phyloP scores from a whole-genome alignment of 2,888 invertebrate species.

The Lydus trimaculatus region DNA sequence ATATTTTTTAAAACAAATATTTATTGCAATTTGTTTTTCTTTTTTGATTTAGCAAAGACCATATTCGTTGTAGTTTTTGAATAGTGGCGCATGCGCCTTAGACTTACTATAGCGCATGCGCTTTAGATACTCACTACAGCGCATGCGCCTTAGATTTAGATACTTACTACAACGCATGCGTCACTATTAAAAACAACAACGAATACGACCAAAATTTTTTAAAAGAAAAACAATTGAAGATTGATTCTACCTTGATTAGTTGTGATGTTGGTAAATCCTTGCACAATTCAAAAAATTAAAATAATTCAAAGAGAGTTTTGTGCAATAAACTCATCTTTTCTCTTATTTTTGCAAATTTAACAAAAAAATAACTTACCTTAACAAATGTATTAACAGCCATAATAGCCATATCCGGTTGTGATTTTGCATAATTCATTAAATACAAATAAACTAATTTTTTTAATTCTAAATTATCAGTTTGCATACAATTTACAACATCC shows the following conservation, averaged over 20 bases:
- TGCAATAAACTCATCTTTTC: slow-evolving; percentile 40
- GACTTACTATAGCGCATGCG: too few species aligned
- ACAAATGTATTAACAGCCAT: slow-evolving; percentile 99
- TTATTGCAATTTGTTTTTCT: not conserved
- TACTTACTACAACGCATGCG: too few species aligned
- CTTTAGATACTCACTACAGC: too few species aligned
- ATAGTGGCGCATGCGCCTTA: too few species aligned
- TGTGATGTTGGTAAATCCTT: slow-evolving; percentile 73
- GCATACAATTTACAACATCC: slow-evolving; percentile 99
- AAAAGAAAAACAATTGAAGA: slow-evolving; percentile 95
- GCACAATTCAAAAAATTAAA: slow-evolving; percentile 50
- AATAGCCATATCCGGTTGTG: slow-evolving; percentile 99
- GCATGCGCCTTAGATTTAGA: too few species aligned
- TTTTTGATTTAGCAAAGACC: too few species aligned
- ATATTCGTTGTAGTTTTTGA: too few species aligned
- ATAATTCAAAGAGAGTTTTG: slow-evolving; percentile 56
- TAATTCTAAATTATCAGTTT: slow-evolving; percentile 98
- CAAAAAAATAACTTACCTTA: slow-evolving; percentile 75
- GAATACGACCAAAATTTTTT: slow-evolving; percentile 64
- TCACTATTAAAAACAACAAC: not conserved
- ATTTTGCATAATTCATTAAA: slow-evolving; percentile 99
- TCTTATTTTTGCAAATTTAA: not conserved
- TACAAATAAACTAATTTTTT: slow-evolving; percentile 99
- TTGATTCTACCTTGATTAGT: slow-evolving; percentile 72
- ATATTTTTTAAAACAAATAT: not conserved